phyloP scores from a whole-genome alignment of 2,888 invertebrate species.

The Melanostoma scalare region DNA sequence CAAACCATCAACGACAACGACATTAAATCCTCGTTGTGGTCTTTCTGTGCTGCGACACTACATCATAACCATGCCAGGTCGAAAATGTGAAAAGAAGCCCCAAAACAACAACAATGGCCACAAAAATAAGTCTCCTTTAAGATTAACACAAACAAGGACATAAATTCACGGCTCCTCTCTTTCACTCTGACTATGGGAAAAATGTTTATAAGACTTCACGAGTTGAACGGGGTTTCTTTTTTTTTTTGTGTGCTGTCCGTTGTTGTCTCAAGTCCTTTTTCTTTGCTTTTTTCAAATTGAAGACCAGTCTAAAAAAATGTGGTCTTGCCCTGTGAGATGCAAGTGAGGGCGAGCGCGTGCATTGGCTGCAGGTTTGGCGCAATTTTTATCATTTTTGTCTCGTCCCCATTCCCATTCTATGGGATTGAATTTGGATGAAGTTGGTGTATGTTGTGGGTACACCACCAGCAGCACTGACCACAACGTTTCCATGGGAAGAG shows the following conservation, averaged over 20 bases:
- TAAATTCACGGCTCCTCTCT: conserved; percentile 35
- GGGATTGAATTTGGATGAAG: conserved; percentile 17
- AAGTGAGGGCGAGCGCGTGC: conserved; percentile 65
- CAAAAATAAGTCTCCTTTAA: conserved; percentile 35
- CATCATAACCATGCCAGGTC: conserved; percentile 42
- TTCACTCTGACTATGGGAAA: conserved; percentile 60
- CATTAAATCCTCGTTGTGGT: conserved; percentile 40
- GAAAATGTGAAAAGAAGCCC: conserved; percentile 30
- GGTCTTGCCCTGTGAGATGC: conserved; percentile 48
- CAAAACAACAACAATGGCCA: conserved; percentile 29
- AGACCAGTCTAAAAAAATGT: conserved; percentile 30
- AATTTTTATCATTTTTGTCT: conserved; percentile 60
- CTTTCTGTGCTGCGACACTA: conserved; percentile 14
- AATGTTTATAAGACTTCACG: conserved; percentile 26
- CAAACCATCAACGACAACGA: conserved; percentile 5
- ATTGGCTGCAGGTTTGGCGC: conserved; percentile 72
- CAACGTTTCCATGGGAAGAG: conserved; percentile 5
- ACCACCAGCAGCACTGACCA: conserved; percentile 8
- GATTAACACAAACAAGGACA: conserved; percentile 54
- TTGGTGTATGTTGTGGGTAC: background rate
- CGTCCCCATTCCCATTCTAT: conserved; percentile 5
- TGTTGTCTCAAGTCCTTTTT: conserved; percentile 4
- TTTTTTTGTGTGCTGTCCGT: background rate
- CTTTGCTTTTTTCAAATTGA: background rate
- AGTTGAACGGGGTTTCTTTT: conserved; percentile 5